Conservation (phyloP, 2,797 vertebrate species). For the Phrynocephalus vlangalii region DNA sequence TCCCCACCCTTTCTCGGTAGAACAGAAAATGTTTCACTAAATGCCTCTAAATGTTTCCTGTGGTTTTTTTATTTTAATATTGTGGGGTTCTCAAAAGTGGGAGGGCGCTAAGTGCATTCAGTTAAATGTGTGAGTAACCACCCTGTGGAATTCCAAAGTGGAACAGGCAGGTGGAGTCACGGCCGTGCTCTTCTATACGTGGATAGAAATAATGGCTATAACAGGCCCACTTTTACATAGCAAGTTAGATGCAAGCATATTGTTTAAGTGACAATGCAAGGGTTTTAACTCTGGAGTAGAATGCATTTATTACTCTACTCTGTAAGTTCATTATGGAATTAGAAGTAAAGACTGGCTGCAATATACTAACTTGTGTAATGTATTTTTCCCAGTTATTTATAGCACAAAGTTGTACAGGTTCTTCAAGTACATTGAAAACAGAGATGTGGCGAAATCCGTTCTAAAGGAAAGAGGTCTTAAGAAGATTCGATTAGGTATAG, state of each 20-base stretch:
- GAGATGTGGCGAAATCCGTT: slow-evolving; percentile 98
- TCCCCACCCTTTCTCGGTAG: not conserved
- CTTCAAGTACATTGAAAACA: slow-evolving; percentile 99
- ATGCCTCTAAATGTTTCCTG: not conserved
- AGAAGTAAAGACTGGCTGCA: not conserved
- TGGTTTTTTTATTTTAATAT: not conserved
- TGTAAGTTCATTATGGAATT: not conserved
- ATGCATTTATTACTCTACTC: not conserved
- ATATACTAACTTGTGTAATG: slow-evolving; percentile 49
- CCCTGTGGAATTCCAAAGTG: not conserved
- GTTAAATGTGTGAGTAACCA: not conserved
- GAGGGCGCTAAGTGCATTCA: not conserved
- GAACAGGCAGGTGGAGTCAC: not conserved
- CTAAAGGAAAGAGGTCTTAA: slow-evolving; percentile 97
- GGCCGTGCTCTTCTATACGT: not conserved
- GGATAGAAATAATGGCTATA: not conserved
- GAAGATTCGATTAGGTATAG: slow-evolving; percentile 97
- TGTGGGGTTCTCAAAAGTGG: not conserved
- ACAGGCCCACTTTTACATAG: not conserved
- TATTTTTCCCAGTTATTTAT: slow-evolving; percentile 90
- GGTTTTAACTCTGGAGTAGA: slow-evolving; percentile 3
- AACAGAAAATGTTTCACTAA: not conserved
- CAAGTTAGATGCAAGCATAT: not conserved
- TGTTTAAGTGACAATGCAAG: not conserved
- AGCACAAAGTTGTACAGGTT: slow-evolving; percentile 99